Percentiles rank a stretch among this genome's conserved stretches.
These are phyloP conservation scores for Zygothrica quintamaculata DNA, from an alignment of 2,888 invertebrate species.

Conservation along the genomic window DNA sequence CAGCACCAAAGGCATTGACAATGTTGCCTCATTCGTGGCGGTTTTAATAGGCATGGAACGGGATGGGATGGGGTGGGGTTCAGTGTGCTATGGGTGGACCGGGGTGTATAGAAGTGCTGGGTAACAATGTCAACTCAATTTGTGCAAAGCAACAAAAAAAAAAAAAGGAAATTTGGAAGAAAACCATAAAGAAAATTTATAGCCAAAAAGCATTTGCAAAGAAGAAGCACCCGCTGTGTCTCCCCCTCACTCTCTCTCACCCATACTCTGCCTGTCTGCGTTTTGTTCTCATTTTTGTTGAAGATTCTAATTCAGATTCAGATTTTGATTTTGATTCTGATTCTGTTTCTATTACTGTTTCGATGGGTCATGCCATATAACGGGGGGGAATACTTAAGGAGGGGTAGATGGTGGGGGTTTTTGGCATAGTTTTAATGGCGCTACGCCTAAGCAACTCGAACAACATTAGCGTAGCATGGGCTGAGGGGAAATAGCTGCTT, in stretches of 20 bases:
- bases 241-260: too few relatives aligned
- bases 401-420: conserved; percentile 1
- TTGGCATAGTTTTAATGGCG: conserved; percentile 65
- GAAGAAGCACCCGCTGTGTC: conserved; percentile 44
- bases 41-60: too few relatives aligned
- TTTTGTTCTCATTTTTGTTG: conserved; percentile 1
- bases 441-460: conserved; percentile 50
- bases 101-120: background rate
- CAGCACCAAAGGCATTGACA: too few relatives aligned
- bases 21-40: too few relatives aligned
- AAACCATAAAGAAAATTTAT: conserved; percentile 61
- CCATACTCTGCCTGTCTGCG: too few relatives aligned
- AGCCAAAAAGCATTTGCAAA: conserved; percentile 45
- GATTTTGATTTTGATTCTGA: background rate
- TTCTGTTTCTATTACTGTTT: background rate
- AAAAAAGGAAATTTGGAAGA: conserved; percentile 9
- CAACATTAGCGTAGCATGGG: conserved; percentile 39
- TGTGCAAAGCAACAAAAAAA: conserved; percentile 15
- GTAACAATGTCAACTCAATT: conserved; percentile 50
- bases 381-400: background rate
- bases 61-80: too few relatives aligned
- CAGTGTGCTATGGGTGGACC: background rate
- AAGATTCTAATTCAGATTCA: background rate
- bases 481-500: too few relatives aligned
- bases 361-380: too few relatives aligned